Evolutionary conservation across 2,888 invertebrate species (phyloP).

Genomic region (Rhagophthalmus giganteus): DNA sequence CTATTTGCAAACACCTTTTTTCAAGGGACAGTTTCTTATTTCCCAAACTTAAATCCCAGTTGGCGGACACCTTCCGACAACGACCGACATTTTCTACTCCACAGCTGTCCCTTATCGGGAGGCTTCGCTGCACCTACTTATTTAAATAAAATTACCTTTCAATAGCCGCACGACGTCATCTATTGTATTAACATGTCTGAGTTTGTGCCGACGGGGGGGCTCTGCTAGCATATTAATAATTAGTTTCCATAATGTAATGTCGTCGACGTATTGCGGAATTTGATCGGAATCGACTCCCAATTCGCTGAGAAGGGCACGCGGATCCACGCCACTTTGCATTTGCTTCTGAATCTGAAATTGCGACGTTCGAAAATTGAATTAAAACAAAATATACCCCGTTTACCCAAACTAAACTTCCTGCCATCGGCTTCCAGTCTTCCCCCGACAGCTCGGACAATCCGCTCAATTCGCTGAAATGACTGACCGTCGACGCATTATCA

Average conservation of each 20-base stretch:
- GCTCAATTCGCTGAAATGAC: conserved; percentile 62
- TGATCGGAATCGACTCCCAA: conserved; percentile 64
- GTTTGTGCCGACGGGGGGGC: conserved; percentile 69
- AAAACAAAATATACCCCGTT: conserved; percentile 34
- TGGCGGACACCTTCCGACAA: no score
- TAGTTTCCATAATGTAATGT: conserved; percentile 57
- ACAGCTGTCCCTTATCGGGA: no score
- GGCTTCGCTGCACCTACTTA: no score
- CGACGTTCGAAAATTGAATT: no score
- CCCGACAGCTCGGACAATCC: conserved; percentile 66
- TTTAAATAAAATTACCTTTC: conserved; percentile 56
- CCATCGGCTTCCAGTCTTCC: conserved; percentile 70
- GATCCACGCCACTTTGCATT: conserved; percentile 69
- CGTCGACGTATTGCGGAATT: conserved; percentile 61
- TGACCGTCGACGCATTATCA: conserved; percentile 53
- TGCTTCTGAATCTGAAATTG: conserved; percentile 64
- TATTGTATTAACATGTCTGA: conserved; percentile 66
- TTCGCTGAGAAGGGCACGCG: conserved; percentile 63
- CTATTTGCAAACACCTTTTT: no score
- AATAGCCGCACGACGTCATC: conserved; percentile 77
- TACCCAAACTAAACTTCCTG: conserved; percentile 58
- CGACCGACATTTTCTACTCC: no score
- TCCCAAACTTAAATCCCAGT: no score
- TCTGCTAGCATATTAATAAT: conserved; percentile 59
- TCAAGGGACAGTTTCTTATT: no score